Evolutionary conservation across 2,888 invertebrate genomes (phyloP).

Genomic region (Criorhina ranunculi): DNA sequence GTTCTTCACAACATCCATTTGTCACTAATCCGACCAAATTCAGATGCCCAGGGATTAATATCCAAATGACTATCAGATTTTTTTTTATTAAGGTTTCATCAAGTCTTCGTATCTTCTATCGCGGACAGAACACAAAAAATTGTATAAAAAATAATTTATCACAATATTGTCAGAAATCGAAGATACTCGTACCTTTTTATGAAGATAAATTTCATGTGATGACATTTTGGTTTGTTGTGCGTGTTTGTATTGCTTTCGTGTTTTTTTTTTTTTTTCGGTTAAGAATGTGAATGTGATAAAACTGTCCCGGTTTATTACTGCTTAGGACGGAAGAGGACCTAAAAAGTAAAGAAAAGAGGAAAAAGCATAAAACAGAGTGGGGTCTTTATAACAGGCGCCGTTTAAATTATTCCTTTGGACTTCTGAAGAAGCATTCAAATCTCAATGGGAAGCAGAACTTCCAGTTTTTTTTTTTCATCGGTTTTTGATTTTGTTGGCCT

Average conservation of each 20-base stretch:
- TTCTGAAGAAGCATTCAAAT: slow-evolving; percentile 76
- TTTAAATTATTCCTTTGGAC: slow-evolving; percentile 75
- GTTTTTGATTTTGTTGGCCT: too few species aligned
- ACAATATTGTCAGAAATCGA: slow-evolving; percentile 77
- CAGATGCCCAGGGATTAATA: slow-evolving; percentile 64
- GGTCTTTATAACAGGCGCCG: slow-evolving; percentile 77
- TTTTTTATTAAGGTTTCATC: slow-evolving; percentile 56
- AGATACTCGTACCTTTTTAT: slow-evolving; percentile 68
- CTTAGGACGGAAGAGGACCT: slow-evolving; percentile 66
- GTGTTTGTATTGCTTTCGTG: slow-evolving; percentile 55
- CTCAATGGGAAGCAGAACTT: slow-evolving; percentile 75
- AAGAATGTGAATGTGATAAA: slow-evolving; percentile 76
- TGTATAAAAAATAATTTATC: slow-evolving; percentile 73
- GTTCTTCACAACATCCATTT: slow-evolving; percentile 50
- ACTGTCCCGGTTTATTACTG: slow-evolving; percentile 73
- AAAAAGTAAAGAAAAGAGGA: slow-evolving; percentile 36
- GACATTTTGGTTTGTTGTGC: slow-evolving; percentile 73
- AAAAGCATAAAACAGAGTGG: slow-evolving; percentile 73
- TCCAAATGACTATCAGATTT: slow-evolving; percentile 70
- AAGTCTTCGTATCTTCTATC: slow-evolving; percentile 15
- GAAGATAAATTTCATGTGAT: slow-evolving; percentile 75
- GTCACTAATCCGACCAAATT: slow-evolving; percentile 68
- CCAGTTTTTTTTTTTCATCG: slow-evolving; percentile 59
- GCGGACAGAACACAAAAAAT: slow-evolving; percentile 33
- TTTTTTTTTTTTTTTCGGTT: slow-evolving; percentile 11